Percentiles rank a stretch among this genome's conserved stretches.
These are phyloP conservation scores for Paratrypauchen microcephalus DNA, from an alignment of 2,797 vertebrate species.

Conservation along the genomic window DNA sequence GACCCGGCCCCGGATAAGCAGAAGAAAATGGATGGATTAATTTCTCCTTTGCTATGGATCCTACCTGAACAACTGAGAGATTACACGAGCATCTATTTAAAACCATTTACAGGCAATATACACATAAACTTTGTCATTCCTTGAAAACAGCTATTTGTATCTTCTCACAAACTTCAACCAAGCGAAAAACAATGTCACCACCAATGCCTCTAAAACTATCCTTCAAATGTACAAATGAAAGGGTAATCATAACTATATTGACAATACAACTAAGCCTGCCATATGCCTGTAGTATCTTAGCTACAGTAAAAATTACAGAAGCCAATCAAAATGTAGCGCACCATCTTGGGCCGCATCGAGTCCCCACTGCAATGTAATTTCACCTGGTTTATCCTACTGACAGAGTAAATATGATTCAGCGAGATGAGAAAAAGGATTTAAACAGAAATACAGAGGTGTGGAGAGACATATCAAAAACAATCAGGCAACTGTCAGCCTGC, in stretches of 20 bases:
- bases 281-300: constrained; percentile 24
- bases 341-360: constrained; percentile 32
- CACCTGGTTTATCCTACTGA: constrained; percentile 47
- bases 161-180: too few relatives aligned
- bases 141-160: too few relatives aligned
- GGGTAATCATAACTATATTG: not conserved
- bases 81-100: too few relatives aligned
- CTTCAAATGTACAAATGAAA: not conserved
- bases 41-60: too few relatives aligned
- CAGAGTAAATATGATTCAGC: constrained; percentile 63
- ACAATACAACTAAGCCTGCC: not conserved
- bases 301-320: constrained; percentile 17
- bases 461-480: constrained; percentile 60
- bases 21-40: too few relatives aligned
- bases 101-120: too few relatives aligned
- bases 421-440: constrained; percentile 59
- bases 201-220: not conserved
- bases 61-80: too few relatives aligned
- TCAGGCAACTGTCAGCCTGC: constrained; percentile 42
- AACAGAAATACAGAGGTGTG: constrained; percentile 52
- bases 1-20: too few relatives aligned
- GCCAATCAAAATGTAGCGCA: constrained; percentile 18
- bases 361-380: constrained; percentile 37
- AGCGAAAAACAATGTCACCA: too few relatives aligned
- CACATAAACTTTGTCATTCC: too few relatives aligned